These are phyloP conservation scores for Siniperca knerii DNA, from an alignment of 2,113 vertebrate species.

Conservation along the genomic window DNA sequence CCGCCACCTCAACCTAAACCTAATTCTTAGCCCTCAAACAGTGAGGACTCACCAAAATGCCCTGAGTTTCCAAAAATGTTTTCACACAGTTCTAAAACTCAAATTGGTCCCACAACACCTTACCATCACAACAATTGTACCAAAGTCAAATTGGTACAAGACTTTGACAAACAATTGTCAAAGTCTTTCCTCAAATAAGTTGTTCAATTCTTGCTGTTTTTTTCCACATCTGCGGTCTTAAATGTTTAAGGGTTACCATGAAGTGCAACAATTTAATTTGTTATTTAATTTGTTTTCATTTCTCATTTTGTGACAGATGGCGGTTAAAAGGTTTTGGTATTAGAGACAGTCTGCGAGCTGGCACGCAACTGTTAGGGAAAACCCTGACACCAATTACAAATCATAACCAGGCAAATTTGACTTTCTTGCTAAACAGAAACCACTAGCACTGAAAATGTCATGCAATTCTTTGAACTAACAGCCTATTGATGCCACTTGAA, in stretches of 20 bases:
- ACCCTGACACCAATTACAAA: not conserved
- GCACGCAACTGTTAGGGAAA: not conserved
- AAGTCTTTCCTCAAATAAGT: not conserved
- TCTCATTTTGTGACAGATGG: not conserved
- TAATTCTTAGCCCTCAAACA: not conserved
- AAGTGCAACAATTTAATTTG: not conserved
- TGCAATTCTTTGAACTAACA: not conserved
- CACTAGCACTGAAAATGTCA: not conserved
- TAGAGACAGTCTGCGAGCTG: not conserved
- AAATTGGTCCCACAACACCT: not conserved
- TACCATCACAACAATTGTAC: not conserved
- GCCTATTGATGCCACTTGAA: conserved; percentile 12
- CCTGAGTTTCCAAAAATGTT: not conserved
- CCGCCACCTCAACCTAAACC: not conserved
- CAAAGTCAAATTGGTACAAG: no score
- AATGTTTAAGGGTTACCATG: not conserved
- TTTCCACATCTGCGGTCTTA: not conserved
- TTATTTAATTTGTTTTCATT: not conserved
- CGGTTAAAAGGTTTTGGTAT: not conserved
- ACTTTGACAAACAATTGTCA: no score
- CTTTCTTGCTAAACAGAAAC: conserved; percentile 16
- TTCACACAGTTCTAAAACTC: not conserved
- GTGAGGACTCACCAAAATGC: not conserved
- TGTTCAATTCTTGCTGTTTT: not conserved
- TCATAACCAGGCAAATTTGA: not conserved